Percentiles rank a stretch among this genome's conserved stretches.
phyloP scores from a whole-genome alignment of 1,140 invertebrate genomes.

The Drosophila nikananu region DNA sequence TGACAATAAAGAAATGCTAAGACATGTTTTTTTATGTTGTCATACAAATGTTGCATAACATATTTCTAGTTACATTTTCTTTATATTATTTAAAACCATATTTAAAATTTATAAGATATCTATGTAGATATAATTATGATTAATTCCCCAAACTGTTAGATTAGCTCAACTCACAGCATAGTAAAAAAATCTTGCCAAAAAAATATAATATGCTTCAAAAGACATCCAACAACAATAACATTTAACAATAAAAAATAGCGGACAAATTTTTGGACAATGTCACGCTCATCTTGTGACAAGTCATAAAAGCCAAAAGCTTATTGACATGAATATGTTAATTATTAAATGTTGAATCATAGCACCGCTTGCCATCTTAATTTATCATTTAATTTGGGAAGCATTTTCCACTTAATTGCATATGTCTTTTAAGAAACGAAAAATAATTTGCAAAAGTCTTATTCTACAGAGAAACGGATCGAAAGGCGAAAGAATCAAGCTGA shows the following conservation, averaged over 20 bases:
- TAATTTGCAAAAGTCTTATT: slow-evolving; percentile 21
- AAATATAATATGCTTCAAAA: neutral
- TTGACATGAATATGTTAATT: neutral
- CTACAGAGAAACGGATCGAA: slow-evolving; percentile 28
- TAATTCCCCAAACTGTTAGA: neutral
- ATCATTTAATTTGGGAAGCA: slow-evolving; percentile 27
- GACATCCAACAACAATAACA: slow-evolving; percentile 1
- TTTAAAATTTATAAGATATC: too few species aligned
- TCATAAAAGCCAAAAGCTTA: slow-evolving; percentile 1
- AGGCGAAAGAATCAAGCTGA: slow-evolving; percentile 59
- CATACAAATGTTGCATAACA: too few species aligned
- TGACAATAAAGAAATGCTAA: too few species aligned
- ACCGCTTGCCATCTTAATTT: slow-evolving; percentile 32
- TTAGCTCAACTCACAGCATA: neutral
- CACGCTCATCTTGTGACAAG: slow-evolving; percentile 15
- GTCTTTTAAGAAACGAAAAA: slow-evolving; percentile 14
- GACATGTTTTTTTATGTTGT: too few species aligned
- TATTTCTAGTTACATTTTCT: too few species aligned
- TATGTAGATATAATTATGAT: neutral
- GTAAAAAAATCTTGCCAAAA: neutral
- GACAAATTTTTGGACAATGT: slow-evolving; percentile 12
- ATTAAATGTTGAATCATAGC: slow-evolving; percentile 13
- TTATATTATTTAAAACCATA: too few species aligned
- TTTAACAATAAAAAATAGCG: slow-evolving; percentile 29
- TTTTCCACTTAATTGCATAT: slow-evolving; percentile 31